A percentile compares a stretch with the other conserved stretches of the same genome.
Evolutionary conservation across 2,888 invertebrate species (phyloP).

Genomic region (Antitype chi): DNA sequence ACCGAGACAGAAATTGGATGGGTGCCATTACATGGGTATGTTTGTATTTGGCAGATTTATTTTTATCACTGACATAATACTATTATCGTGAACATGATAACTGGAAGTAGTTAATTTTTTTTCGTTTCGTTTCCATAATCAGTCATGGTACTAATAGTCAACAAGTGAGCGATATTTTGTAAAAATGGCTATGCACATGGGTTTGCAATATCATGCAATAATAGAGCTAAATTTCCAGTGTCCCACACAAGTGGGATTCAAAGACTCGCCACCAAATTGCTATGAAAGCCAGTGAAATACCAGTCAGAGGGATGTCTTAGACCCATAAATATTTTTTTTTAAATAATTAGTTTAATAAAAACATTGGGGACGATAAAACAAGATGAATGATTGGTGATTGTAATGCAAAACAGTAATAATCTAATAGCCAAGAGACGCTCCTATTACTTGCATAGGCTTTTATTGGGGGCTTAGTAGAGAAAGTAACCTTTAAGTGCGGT

Average conservation of each 20-base stretch:
- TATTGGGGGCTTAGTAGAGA: background rate
- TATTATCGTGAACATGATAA: constrained; percentile 30
- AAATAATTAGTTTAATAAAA: background rate
- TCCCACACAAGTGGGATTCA: background rate
- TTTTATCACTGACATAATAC: constrained; percentile 55
- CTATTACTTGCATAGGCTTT: constrained; percentile 2
- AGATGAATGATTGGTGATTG: background rate
- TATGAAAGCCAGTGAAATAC: background rate
- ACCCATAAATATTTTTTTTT: background rate
- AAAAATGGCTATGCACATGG: background rate
- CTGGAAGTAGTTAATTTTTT: background rate
- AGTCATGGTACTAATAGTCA: background rate
- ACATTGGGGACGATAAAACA: background rate
- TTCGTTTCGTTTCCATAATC: background rate
- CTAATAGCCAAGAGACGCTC: too few relatives aligned
- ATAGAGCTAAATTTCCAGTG: background rate
- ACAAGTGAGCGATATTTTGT: background rate
- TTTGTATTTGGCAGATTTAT: constrained; percentile 63
- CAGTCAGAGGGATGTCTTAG: too few relatives aligned
- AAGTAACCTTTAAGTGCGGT: background rate
- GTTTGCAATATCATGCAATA: constrained; percentile 12
- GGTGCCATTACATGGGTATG: constrained; percentile 90
- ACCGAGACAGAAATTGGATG: constrained; percentile 85
- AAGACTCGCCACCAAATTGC: background rate
- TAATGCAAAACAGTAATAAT: background rate